Percentiles rank a stretch among this genome's conserved stretches.
Evolutionary conservation across 2,113 vertebrate genomes (phyloP).

Genomic region (Seriola quinqueradiata): DNA sequence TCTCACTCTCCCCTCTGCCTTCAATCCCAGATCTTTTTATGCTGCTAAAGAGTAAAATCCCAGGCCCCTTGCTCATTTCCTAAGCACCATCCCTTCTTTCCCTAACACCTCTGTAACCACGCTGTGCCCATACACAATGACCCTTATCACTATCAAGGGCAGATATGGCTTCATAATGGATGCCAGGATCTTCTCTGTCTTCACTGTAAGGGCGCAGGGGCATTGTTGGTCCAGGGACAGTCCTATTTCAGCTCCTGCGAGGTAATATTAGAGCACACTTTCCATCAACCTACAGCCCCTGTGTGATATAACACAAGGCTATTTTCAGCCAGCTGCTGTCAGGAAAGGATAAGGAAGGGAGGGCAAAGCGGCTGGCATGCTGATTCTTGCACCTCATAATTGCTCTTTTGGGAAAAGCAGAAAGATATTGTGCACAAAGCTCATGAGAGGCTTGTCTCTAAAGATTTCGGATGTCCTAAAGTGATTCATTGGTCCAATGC

Average conservation of each 20-base stretch:
- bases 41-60: constrained; percentile 6
- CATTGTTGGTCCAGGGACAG: constrained; percentile 53
- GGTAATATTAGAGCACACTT: constrained; percentile 65
- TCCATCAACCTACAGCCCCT: constrained; percentile 67
- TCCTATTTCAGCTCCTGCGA: constrained; percentile 55
- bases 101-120: not conserved
- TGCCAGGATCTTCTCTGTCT: constrained; percentile 31
- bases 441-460: not conserved
- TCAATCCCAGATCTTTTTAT: constrained; percentile 24
- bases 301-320: constrained; percentile 68
- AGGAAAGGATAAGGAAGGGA: constrained; percentile 47
- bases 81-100: constrained; percentile 1
- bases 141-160: constrained; percentile 29
- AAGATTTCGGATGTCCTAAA: not conserved
- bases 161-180: constrained; percentile 44
- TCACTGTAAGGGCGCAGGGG: constrained; percentile 56
- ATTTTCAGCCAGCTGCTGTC: constrained; percentile 68
- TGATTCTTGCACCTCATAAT: constrained; percentile 41
- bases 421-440: not conserved
- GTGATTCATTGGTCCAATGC: not conserved
- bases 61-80: not conserved
- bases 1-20: constrained; percentile 2
- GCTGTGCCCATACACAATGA: constrained; percentile 14
- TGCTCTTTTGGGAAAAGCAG: constrained; percentile 31
- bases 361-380: constrained; percentile 14